Percentiles rank a stretch among this genome's conserved stretches.
These are phyloP conservation scores for Brienomyrus longianalis DNA, from an alignment of 2,113 vertebrate genomes.

Conservation along the genomic window DNA sequence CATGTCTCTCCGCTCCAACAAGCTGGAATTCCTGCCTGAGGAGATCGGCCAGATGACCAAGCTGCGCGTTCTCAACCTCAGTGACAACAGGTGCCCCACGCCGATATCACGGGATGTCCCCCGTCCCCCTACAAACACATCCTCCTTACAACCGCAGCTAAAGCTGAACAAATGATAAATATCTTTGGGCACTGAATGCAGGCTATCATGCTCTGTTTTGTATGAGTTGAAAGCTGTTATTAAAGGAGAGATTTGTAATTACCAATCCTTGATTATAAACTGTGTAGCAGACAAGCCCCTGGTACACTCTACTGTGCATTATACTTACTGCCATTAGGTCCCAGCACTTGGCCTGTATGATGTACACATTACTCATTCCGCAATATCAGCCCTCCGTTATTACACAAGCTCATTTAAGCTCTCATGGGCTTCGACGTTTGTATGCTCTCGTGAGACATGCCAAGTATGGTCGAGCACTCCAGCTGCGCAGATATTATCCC, in stretches of 20 bases:
- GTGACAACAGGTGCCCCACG: constrained; percentile 85
- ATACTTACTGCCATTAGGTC: neutral
- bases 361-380: neutral
- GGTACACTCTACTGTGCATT: neutral
- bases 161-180: neutral
- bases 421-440: neutral
- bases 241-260: constrained; percentile 2
- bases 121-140: neutral
- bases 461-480: neutral
- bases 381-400: neutral
- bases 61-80: constrained; percentile 89
- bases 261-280: neutral
- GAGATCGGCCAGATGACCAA: constrained; percentile 99
- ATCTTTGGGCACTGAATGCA: neutral
- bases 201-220: neutral
- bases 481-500: neutral
- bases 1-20: constrained; percentile 96
- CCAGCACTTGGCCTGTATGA: neutral
- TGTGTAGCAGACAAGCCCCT: neutral
- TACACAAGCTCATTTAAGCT: neutral
- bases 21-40: constrained; percentile 93
- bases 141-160: neutral
- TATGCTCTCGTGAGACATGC: neutral
- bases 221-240: neutral
- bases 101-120: neutral